Base-by-base conservation (phyloP, 2,888 invertebrate species). In the Blomia tropicalis region DNA sequence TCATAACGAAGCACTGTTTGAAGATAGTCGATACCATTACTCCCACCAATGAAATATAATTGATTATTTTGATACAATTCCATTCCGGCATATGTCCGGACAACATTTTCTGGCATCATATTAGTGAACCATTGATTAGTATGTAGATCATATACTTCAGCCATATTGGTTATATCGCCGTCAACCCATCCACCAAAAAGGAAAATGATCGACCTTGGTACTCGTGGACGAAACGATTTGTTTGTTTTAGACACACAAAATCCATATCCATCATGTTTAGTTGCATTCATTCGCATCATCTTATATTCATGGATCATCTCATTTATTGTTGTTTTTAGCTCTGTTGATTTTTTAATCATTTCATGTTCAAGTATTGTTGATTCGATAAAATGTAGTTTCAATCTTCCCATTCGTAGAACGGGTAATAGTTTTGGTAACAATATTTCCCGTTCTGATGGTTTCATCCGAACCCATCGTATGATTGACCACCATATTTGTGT, bases 151-250 rank as follows among this genome's bases (percentile, higher is more conserved):
- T 75, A 77, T 0, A 75, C 73, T 68, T 78, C 77, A 59, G 77
- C 73, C 66, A 75, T 71, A 74, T 82, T 84, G 0, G 86, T 86
- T 0, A 86, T 85, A 66, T 83, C 83, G n/a, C 85, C 85, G 17
- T 83, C 74, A 64, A 75, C 76, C 88, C 78, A 78, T 2, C 78
- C 78, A 3, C 78, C 78, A 58, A 77, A 71, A 3, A 75, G 77
- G 67, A 78, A 76, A 41, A 77, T 68, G 27, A 77, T 70, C 69
- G 77, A 76, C 65, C 73, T 71, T 0, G 78, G 78, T 17, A 85
- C 80, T 64, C 87, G 77, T 0, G 87, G 86, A 43, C 61, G 32
- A 54, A 58, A 22, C 4, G 23, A 23, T 1, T 19, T 14, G 4
- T 58, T 60, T n/a, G 3, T 29, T 17, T 36, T 14, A 11, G 36